Percentiles rank a stretch among this genome's conserved stretches.
Evolutionary conservation across 2,797 vertebrate genomes (phyloP).

Genomic region (Crypturellus tataupa): DNA sequence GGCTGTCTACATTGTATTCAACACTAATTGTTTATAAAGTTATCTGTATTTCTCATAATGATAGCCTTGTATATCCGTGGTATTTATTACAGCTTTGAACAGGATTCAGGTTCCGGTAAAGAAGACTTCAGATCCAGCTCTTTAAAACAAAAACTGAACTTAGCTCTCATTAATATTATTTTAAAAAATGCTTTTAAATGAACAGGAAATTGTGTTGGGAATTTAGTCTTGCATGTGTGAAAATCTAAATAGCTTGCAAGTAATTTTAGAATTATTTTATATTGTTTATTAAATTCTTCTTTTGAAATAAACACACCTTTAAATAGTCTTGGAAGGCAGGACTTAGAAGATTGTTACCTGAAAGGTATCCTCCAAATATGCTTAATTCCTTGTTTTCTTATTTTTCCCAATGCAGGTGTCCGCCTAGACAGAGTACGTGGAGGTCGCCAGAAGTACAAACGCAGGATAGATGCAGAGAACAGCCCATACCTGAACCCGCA

Average conservation of each 20-base stretch:
- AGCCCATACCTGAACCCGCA: slow-evolving; percentile 99
- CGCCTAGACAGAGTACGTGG: slow-evolving; percentile 98
- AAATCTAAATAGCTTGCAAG: not conserved
- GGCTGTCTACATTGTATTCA: not conserved
- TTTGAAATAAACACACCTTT: slow-evolving; percentile 12
- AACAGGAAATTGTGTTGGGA: slow-evolving; percentile 11
- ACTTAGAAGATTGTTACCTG: not conserved
- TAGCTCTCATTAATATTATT: not conserved
- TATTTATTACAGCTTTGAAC: not conserved
- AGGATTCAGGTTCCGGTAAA: not conserved
- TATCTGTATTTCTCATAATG: not conserved
- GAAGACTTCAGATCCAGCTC: not conserved
- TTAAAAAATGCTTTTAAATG: slow-evolving; percentile 2
- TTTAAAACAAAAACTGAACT: slow-evolving; percentile 5
- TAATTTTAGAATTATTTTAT: not conserved
- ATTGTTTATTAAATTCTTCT: not conserved
- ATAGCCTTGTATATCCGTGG: not conserved
- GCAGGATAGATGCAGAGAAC: slow-evolving; percentile 99
- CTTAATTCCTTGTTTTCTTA: slow-evolving; percentile 48
- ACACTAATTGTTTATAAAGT: not conserved
- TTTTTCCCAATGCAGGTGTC: slow-evolving; percentile 87
- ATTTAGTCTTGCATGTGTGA: not conserved
- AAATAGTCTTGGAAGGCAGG: not conserved
- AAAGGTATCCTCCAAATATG: not conserved
- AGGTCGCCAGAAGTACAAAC: slow-evolving; percentile 98